Conservation (phyloP, 1,140 invertebrate genomes). For the Pogonus chalceus region DNA sequence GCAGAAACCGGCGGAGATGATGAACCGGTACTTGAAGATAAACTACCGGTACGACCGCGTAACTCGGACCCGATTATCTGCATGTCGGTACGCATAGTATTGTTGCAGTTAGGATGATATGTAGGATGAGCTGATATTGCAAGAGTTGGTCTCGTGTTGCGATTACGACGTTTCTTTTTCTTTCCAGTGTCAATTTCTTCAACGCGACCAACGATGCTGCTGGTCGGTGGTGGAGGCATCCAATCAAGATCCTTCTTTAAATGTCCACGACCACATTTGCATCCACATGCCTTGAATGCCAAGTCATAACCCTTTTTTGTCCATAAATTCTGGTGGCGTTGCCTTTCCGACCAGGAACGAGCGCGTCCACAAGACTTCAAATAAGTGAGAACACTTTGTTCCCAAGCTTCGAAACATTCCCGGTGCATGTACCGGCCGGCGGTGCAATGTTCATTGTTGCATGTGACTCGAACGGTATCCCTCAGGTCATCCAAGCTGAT, state of each 20-base stretch:
- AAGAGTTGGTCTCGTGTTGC: constrained; percentile 49
- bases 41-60: constrained; percentile 49
- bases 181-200: constrained; percentile 41
- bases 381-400: constrained; percentile 76
- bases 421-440: constrained; percentile 88
- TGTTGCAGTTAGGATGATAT: constrained; percentile 14
- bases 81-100: constrained; percentile 17
- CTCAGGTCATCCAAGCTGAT: constrained; percentile 64
- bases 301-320: constrained; percentile 95
- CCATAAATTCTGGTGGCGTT: constrained; percentile 91
- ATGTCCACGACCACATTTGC: constrained; percentile 82
- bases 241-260: constrained; percentile 91
- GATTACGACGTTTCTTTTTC: constrained; percentile 57
- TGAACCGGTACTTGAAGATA: constrained; percentile 54
- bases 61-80: constrained; percentile 16
- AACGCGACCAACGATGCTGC: constrained; percentile 32
- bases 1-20: constrained; percentile 56
- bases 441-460: constrained; percentile 87
- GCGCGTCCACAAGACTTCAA: constrained; percentile 82
- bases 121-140: constrained; percentile 38
- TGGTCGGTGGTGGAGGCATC: constrained; percentile 51
- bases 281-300: constrained; percentile 79
- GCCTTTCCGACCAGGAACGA: constrained; percentile 86
- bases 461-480: constrained; percentile 78
- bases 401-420: constrained; percentile 91